phyloP scores from a whole-genome alignment of 2,113 vertebrate species.

The Alligator mississippiensis region DNA sequence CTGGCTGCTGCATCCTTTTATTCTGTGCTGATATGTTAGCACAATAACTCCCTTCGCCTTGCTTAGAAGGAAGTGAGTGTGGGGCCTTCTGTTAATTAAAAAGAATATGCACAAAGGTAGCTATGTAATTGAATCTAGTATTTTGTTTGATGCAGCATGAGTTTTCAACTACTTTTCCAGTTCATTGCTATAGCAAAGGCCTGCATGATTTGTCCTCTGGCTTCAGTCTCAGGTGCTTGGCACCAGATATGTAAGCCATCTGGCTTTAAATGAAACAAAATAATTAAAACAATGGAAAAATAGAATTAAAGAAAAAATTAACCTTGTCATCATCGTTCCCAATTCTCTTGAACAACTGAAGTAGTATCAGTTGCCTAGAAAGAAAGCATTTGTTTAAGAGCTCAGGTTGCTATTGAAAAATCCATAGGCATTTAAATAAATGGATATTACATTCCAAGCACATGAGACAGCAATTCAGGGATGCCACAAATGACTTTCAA shows the following conservation, averaged over 20 bases:
- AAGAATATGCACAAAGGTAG: not conserved
- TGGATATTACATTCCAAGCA: not conserved
- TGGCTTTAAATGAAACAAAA: not conserved
- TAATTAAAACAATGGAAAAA: not conserved
- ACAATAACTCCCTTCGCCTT: not conserved
- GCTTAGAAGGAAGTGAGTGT: not conserved
- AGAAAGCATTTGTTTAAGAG: not conserved
- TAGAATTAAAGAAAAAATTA: not conserved
- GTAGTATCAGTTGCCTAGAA: not conserved
- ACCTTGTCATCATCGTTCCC: not conserved
- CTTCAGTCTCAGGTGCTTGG: slow-evolving; percentile 8
- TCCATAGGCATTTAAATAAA: slow-evolving; percentile 9
- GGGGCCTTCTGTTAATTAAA: not conserved
- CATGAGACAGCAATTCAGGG: not conserved
- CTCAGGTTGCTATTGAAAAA: not conserved
- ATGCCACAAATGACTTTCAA: slow-evolving; percentile 36
- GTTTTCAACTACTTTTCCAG: slow-evolving; percentile 33
- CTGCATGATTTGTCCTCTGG: slow-evolving; percentile 1
- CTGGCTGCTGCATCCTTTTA: slow-evolving; percentile 7
- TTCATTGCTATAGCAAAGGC: slow-evolving; percentile 4
- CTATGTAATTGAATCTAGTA: not conserved
- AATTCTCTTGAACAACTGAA: not conserved
- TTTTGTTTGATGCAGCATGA: not conserved
- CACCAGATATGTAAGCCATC: not conserved
- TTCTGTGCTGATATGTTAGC: slow-evolving; percentile 31